Conservation (phyloP, 1,140 invertebrate genomes). For the Myzus persicae region DNA sequence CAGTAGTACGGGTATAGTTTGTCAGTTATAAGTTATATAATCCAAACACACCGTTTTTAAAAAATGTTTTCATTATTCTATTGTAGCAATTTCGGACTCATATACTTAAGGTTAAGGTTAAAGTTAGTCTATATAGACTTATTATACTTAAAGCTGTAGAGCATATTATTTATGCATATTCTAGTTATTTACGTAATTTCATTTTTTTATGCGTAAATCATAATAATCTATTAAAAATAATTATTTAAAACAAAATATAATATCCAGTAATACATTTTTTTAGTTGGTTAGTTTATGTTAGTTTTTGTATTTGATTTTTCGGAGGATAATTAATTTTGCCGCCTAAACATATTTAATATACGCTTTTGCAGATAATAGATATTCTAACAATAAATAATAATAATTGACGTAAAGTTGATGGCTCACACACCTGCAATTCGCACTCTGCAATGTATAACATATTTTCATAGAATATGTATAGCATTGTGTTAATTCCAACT, state of each 20-base stretch:
- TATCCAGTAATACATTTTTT: not conserved
- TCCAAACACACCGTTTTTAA: not conserved
- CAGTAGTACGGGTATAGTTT: no score
- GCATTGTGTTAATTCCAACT: not conserved
- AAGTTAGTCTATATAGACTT: no score
- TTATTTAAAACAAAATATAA: not conserved
- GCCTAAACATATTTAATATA: not conserved
- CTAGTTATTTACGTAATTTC: no score
- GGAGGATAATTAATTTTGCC: not conserved
- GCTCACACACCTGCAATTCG: not conserved
- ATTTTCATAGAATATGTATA: not conserved
- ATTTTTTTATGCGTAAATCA: not conserved
- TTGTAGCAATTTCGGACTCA: not conserved
- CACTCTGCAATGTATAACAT: not conserved
- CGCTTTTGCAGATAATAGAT: not conserved
- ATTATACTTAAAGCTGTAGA: not conserved
- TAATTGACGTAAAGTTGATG: not conserved
- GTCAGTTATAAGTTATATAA: not conserved
- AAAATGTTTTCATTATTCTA: not conserved
- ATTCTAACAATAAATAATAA: no score
- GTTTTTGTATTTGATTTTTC: not conserved
- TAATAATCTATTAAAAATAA: not conserved
- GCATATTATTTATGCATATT: no score
- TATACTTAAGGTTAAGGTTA: not conserved
- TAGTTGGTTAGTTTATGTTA: not conserved